Conservation (phyloP, 2,888 invertebrate genomes). For the Drosophila longiperda region DNA sequence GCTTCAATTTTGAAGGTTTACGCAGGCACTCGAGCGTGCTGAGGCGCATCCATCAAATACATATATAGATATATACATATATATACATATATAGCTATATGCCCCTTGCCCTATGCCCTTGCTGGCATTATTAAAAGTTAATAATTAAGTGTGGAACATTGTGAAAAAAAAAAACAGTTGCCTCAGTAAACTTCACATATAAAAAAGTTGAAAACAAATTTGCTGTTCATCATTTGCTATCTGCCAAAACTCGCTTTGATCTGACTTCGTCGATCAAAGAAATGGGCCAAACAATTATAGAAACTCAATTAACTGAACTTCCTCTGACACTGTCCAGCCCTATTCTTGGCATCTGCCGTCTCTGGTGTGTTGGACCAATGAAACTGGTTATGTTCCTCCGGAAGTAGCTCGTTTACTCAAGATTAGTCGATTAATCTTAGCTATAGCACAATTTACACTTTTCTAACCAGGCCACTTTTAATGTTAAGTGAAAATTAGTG, state of each 20-base stretch:
- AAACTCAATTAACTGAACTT: background rate
- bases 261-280: background rate
- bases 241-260: background rate
- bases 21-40: conserved; percentile 63
- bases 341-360: background rate
- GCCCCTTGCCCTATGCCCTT: conserved; percentile 37
- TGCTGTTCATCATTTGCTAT: background rate
- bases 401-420: background rate
- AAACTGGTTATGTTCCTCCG: background rate
- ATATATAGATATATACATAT: no score
- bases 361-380: background rate
- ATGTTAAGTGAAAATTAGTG: background rate
- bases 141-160: background rate
- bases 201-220: background rate
- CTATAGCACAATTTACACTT: background rate
- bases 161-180: background rate
- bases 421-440: background rate
- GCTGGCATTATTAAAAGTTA: conserved; percentile 11
- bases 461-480: background rate
- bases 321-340: background rate
- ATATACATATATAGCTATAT: background rate
- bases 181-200: background rate
- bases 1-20: conserved; percentile 65
- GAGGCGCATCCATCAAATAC: conserved; percentile 58
- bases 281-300: background rate